Base-by-base conservation (phyloP, 1,140 invertebrate genomes). In the Brachionus sp. region DNA sequence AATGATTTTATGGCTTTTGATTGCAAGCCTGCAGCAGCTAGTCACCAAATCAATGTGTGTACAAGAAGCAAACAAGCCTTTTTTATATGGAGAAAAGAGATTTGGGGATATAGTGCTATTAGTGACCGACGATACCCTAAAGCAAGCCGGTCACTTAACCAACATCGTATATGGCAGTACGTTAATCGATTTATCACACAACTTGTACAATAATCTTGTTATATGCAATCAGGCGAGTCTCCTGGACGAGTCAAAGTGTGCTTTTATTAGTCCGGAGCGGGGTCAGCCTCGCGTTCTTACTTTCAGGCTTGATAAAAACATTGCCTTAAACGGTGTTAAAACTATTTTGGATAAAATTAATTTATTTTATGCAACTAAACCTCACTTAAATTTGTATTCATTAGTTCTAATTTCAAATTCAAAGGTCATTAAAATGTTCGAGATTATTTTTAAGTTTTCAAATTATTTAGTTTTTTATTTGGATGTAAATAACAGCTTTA, bases 1-100 rank as follows among this genome's bases (percentile, higher is more conserved):
- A 70, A 70, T 70, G 66, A 37, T 70, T 70, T 70, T 70, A 70
- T 70, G 66, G 66, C 19, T 70, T 9, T 70, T 70, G 33, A 70
- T 39, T 37, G 66, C 9, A 33, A 39, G 37, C 37, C 37, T 19
- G 13, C 66, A 70, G 37, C 66, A 37, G n/a, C 64, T 66, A 66
- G 25, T 66, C 3, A 70, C 16, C 16, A 70, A 19, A n/a, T 70
- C 66, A 9, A 70, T 70, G 35, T 68, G 64, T 68, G n/a, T 35
- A 33, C 13, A 68, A 13, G 13, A 68, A 29, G 29, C 13, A 68
- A 68, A 68, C 35, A 68, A 35, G 29, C n/a, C 7, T 68, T 29
- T 68, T 68, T 68, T 68, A n/a, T n/a, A n/a, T 9, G 33, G 7
- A 9, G 29, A 68, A n/a, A 33, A 13, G 1, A 70, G 13, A 12